Evolutionary conservation across 2,797 vertebrate species (phyloP), one percentile per base, ranked within the genome.

Genomic region (Epinephelus malabaricus): DNA sequence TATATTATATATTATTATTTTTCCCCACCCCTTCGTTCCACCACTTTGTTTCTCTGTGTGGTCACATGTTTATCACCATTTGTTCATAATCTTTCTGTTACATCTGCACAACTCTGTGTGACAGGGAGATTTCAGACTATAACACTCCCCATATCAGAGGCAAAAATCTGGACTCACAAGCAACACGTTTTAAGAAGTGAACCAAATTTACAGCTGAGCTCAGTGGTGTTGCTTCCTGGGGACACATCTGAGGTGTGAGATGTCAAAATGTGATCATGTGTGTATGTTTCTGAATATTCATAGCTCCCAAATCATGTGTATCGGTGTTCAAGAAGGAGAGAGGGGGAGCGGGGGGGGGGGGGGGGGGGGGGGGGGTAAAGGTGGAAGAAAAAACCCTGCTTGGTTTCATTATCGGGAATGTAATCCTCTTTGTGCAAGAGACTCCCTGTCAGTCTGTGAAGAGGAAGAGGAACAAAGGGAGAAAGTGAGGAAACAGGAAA

Each of bases 201-300:
- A 54, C 27, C 38, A 54, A 0, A 64, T 81, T 81, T 23, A 65
- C 56, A 81, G 10, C 51, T 65, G 65, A 58, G 43, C 61, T 40
- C 55, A 23, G 17, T 17, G 0, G n/a, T 66, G 59, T 50, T 43
- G 54, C 50, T 53, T 72, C 61, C 58, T 9, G 21, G 54, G 19
- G 21, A 11, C 11, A 15, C 6, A 45, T 38, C 45, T 40, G 78
- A 75, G 30, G 68, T 60, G 76, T 51, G 60, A 83, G 19, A 76
- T 64, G 43, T 63, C 69, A 50, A 59, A 64, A 69, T 59, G 63
- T 77, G 80, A 74, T 85, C 62, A 65, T 61, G 21, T 61, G 55
- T 65, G 68, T 14, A 6, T 73, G 53, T 62, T 18, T 78, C 30
- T 82, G 82, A 87, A 90, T 88, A 78, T 88, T 86, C 56, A 84